Evolutionary conservation across 2,113 vertebrate genomes (phyloP), one percentile per base, ranked within the genome.

Genomic region (Corythoichthys haematopterus): DNA sequence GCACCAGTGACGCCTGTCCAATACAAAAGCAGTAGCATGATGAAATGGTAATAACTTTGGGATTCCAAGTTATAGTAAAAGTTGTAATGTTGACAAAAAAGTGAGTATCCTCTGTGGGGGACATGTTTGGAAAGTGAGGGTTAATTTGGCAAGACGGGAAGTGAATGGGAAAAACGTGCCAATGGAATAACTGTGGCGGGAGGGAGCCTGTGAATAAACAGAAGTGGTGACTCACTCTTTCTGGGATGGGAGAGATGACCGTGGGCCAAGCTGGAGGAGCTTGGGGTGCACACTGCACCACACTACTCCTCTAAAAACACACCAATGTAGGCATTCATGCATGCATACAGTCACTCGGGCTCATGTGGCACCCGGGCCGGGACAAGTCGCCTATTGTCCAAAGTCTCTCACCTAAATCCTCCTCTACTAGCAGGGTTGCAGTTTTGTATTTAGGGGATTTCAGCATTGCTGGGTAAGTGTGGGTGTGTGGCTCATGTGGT

Each of bases 161-260:
- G 72, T 75, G 77, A 77, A 80, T 81, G 88, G 20, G 88, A 89
- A 89, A 90, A 90, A 80, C 61, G 65, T 83, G 86, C 80, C 82
- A 86, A 74, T 83, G 87, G 88, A 90, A 88, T 84, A 88, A 28
- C 47, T 13, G 50, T 52, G 20, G 82, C 80, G 80, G 74, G 67
- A 85, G 80, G 69, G 76, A 88, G 81, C 71, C 76, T 75, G 86
- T 84, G 82, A 90, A 88, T 88, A 90, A 89, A 90, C 84, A 89
- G 65, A 84, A 67, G 51, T 20, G 66, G 75, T 90, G 90, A 91
- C 84, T 91, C 90, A 90, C 80, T 70, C 74, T 81, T 84, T 85
- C 87, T 86, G 80, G 87, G 85, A 84, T 82, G 85, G 77, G 80
- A 78, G 77, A 78, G 82, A 82, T 70, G 84, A 83, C 58, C 6